Percentiles rank a stretch among this genome's conserved stretches.
Conservation (phyloP, 1,140 invertebrate genomes). For the Drosophila navojoa region DNA sequence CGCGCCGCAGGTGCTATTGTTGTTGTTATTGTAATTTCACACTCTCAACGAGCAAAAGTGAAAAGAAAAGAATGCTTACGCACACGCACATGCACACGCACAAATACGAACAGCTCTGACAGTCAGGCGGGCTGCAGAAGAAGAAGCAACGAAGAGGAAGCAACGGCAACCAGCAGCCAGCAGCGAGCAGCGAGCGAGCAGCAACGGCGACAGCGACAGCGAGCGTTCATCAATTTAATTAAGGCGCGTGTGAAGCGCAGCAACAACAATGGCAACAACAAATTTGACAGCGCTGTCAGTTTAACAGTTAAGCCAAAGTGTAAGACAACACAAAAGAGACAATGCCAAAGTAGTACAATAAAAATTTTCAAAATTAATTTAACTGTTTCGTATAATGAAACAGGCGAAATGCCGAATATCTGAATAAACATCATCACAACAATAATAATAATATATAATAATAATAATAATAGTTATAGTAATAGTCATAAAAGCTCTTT, state of each 20-base stretch:
- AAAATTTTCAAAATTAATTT: constrained; percentile 17
- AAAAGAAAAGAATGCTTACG: constrained; percentile 44
- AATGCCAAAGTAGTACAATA: constrained; percentile 20
- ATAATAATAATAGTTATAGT: background rate
- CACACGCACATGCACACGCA: constrained; percentile 21
- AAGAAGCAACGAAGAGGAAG: constrained; percentile 1
- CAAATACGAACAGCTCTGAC: background rate
- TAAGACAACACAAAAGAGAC: constrained; percentile 22
- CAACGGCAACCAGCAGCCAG: background rate
- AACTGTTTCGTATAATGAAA: constrained; percentile 19
- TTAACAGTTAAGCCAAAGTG: constrained; percentile 41
- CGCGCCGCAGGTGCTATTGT: constrained; percentile 37
- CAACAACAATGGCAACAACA: constrained; percentile 33
- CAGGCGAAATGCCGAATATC: constrained; percentile 6
- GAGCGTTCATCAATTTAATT: constrained; percentile 46
- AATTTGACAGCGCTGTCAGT: constrained; percentile 47
- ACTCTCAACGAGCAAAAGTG: constrained; percentile 46
- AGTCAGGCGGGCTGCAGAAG: background rate
- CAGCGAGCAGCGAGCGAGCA: background rate
- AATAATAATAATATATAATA: background rate
- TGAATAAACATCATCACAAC: background rate
- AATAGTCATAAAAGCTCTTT: constrained; percentile 1
- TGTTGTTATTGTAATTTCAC: constrained; percentile 45
- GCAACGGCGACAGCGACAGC: background rate
- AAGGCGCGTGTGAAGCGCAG: constrained; percentile 49